Base-by-base conservation (phyloP, 1,140 invertebrate genomes). In the Phymorhynchus buccinoides region DNA sequence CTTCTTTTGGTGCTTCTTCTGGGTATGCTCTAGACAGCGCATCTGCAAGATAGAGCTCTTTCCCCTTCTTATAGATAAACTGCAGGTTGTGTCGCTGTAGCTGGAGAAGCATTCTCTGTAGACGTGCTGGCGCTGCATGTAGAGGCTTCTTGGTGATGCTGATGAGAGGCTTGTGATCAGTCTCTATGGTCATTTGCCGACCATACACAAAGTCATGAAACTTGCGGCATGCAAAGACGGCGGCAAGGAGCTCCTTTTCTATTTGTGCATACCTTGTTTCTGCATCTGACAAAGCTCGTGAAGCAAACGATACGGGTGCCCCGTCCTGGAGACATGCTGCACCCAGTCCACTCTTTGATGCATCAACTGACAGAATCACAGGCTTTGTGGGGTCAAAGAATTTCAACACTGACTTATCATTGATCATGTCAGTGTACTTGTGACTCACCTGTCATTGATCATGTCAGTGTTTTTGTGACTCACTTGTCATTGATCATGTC, bases 231-330 rank as follows among this genome's bases (percentile, higher is more conserved):
- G 92, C 93, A 89, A 92, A 95, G 1, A 95, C 86, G 16, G 95
- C 92, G 9, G 93, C 93, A 22, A 94, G 87, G 3, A 93, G 94
- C 90, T 95, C 94, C 89, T 93, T 88, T 87, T 95, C 94, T 1
- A 94, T 92, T 88, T 94, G 93, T 32, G 90, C 91, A 85, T 94
- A 94, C 44, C 94, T 93, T 41, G 86, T 39, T 89, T 95, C 93
- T 41, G 91, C 88, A 30, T 86, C 27, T 16, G 91, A 93, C 14
- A 18, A 94, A 87, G 22, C 91, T 88, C 41, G 92, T 86, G 12
- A 93, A 18, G 93, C 71, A 3, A 90, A 94, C 7, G 92, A 91
- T 7, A 94, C 89, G 3, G 92, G 92, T 86, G 88, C 88, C 91
- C 91, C 32, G 79, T 94, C 86, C 86, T 95, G 94, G 16, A 94